Evolutionary conservation across 2,113 vertebrate genomes (phyloP), one percentile per base, ranked within the genome.

Genomic region (Progne subis): DNA sequence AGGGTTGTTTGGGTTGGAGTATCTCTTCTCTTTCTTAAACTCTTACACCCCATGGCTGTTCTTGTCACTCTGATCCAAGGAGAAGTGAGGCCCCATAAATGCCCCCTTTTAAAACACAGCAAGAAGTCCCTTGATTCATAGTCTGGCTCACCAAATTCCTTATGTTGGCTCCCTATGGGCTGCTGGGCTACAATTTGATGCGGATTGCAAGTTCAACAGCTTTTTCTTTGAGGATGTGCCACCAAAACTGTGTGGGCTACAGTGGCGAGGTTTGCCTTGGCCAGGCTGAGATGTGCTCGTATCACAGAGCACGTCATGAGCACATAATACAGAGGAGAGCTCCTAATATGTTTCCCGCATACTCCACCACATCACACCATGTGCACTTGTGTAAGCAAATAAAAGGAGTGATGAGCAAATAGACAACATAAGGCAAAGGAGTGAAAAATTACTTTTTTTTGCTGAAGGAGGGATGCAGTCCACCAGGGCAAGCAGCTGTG

Each of bases 311-410:
- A 23, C 8, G 8, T 47, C 11, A 23, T 19, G 26, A 39, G 49
- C 28, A 6, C 9, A 3, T 25, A 49, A 24, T 8, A 18, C 8
- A 50, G 16, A 59, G 37, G 52, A 65, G 28, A 70, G 20, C 61
- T 84, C 0, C 0, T 60, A 50, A 8, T 8, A 7, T 0, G 0
- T 41, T 63, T 32, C 28, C 26, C 18, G 4, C 17, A 10, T 52
- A 20, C 9, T 26, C 19, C 14, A 41, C 19, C 21, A 8, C 59
- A 20, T 65, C 25, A 39, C 14, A 53, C 16, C n/a, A 16, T 0
- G 0, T 57, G 10, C 41, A 37, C 46, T 46, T 60, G 31, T 74
- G 34, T 20, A 60, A 82, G 34, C 26, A 88, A 64, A 50, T 23
- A 19, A 50, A 53, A 74, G 31, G 44, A 63, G 18, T 34, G 25